Base-by-base conservation (phyloP, 2,888 invertebrate species). In the Limnephilus auricula region DNA sequence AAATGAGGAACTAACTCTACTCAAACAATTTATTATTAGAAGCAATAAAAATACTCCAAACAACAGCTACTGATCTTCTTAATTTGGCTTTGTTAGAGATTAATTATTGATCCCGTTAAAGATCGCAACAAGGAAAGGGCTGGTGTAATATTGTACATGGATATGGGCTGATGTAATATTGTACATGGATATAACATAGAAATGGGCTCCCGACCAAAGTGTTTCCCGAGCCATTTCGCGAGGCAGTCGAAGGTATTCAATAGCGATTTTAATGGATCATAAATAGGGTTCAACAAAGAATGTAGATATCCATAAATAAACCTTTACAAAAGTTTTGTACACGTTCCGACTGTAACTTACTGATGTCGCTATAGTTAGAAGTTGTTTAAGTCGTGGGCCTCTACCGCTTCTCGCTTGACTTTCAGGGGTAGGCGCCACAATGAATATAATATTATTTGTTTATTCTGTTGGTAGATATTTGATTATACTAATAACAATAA, bases 281-380 rank as follows among this genome's bases (percentile, higher is more conserved):
- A 88, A 88, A 88, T 88, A 88, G 78, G 78, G 79, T 32, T 78
- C 78, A 65, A 88, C 87, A 88, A 88, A 88, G 87, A 88, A 88
- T 88, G 87, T 25, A 34, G 78, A 88, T 79, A 15, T 34, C 78
- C 87, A 88, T 88, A 88, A 88, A 88, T 88, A 88, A 88, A 78
- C 87, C 87, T 78, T 88, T 79, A 88, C 34, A 88, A 88, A 88
- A 88, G 87, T 88, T 88, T 32, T 65, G 87, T 88, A 88, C 87
- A 88, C 87, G 87, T 79, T 34, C 37, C 87, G 78, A 88, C 87
- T 88, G 87, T 88, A 88, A 88, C 78, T 88, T 78, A 78, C 87
- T 88, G 87, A 88, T 88, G 87, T 79, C 87, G 78, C 79, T 78
- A 78, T 88, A 88, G 87, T 88, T 88, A 25, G 78, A 79, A 78